Evolutionary conservation across 2,113 vertebrate genomes (phyloP).

Genomic region (Silurus meridionalis): DNA sequence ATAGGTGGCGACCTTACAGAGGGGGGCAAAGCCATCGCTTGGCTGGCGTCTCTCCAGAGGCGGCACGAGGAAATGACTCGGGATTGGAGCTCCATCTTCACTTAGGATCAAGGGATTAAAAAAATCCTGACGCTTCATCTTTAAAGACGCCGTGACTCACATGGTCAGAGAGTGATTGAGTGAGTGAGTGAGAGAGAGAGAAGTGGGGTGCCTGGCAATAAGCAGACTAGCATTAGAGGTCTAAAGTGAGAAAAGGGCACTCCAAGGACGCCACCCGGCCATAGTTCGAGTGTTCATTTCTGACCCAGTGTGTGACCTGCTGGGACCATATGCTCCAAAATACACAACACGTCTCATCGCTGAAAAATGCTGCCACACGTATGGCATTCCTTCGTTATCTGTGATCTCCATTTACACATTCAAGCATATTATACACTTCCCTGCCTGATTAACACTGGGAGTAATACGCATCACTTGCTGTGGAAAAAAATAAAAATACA

Average conservation of each 20-base stretch:
- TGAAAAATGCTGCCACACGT: neutral
- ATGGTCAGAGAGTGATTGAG: neutral
- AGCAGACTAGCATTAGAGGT: neutral
- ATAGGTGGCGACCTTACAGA: conserved; percentile 24
- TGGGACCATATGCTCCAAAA: conserved; percentile 46
- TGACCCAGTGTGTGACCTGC: conserved; percentile 38
- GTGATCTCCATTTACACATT: conserved; percentile 29
- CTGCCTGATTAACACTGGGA: conserved; percentile 27
- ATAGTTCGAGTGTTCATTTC: conserved; percentile 17
- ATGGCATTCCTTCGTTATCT: conserved; percentile 11
- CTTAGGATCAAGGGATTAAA: conserved; percentile 45
- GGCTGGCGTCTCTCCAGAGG: conserved; percentile 33
- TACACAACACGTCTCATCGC: neutral
- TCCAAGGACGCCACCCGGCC: conserved; percentile 13
- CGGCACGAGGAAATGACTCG: neutral
- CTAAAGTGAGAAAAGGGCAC: conserved; percentile 21
- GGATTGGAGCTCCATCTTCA: conserved; percentile 30
- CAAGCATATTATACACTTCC: conserved; percentile 23
- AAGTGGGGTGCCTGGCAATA: neutral
- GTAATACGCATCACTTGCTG: conserved; percentile 16
- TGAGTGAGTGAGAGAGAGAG: neutral
- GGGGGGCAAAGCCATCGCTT: conserved; percentile 14
- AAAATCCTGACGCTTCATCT: conserved; percentile 35
- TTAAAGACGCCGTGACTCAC: conserved; percentile 24
- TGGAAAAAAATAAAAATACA: conserved; percentile 38